These are phyloP conservation scores for Trididemnum miniatum DNA, from an alignment of 23 tunicate genomes.

Conservation along the genomic window DNA sequence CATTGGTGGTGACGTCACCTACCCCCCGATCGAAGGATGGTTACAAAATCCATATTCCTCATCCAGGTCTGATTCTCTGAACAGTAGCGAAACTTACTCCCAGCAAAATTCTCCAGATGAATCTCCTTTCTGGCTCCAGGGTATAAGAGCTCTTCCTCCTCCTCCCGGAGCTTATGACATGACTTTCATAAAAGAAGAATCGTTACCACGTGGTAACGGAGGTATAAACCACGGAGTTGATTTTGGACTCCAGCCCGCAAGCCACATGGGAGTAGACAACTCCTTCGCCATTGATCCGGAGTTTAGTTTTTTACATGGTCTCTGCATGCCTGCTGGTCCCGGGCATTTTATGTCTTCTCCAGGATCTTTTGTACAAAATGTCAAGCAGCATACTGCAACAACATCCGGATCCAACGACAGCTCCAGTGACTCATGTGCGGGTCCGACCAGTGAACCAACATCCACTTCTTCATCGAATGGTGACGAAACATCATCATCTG, in stretches of 20 bases:
- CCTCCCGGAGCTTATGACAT: too few species aligned
- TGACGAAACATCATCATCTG: neutral
- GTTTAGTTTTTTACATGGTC: conserved; percentile 66
- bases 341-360: neutral
- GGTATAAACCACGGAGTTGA: neutral
- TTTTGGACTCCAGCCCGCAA: neutral
- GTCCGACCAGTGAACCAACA: neutral
- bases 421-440: neutral
- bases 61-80: neutral
- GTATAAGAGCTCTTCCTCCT: neutral
- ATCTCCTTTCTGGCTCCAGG: neutral
- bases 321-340: conserved; percentile 21
- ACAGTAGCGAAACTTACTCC: neutral
- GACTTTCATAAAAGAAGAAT: neutral
- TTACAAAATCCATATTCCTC: conserved; percentile 8
- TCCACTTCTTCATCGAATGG: neutral
- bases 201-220: neutral
- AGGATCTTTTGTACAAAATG: neutral
- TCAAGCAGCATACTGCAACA: neutral
- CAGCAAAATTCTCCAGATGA: neutral
- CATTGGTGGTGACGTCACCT: neutral
- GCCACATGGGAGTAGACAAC: conserved; percentile 45
- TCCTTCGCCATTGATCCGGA: conserved; percentile 74
- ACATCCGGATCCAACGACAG: neutral
- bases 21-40: conserved; percentile 28